These are phyloP conservation scores for Macaria notata DNA, from an alignment of 2,888 invertebrate genomes.

Conservation along the genomic window DNA sequence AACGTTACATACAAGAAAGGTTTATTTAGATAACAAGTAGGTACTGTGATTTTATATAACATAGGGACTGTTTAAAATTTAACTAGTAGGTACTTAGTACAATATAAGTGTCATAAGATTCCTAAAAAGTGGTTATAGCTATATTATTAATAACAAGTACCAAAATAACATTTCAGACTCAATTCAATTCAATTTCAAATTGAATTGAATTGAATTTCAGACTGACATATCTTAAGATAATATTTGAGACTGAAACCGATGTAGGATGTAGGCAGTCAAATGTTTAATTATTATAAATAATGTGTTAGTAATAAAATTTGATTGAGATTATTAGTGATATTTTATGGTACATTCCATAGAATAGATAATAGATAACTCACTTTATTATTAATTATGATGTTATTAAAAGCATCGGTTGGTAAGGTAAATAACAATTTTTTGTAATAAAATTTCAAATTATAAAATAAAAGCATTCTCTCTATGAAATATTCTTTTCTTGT, in stretches of 20 bases:
- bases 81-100: too few species aligned
- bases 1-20: slow-evolving; percentile 2
- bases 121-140: too few species aligned
- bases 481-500: neutral
- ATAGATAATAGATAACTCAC: neutral
- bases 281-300: too few species aligned
- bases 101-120: too few species aligned
- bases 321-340: neutral
- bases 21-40: neutral
- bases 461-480: neutral
- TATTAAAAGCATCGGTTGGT: neutral
- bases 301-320: neutral
- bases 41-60: too few species aligned
- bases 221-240: neutral
- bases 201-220: too few species aligned
- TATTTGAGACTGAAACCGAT: neutral
- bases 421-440: neutral
- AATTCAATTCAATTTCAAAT: too few species aligned
- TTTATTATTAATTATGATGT: neutral
- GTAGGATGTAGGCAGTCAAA: neutral
- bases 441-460: neutral
- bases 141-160: too few species aligned
- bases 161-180: too few species aligned
- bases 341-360: neutral
- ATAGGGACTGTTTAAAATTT: too few species aligned